phyloP scores from a whole-genome alignment of 2,888 invertebrate genomes.

The Scelioninae gen. 2 region DNA sequence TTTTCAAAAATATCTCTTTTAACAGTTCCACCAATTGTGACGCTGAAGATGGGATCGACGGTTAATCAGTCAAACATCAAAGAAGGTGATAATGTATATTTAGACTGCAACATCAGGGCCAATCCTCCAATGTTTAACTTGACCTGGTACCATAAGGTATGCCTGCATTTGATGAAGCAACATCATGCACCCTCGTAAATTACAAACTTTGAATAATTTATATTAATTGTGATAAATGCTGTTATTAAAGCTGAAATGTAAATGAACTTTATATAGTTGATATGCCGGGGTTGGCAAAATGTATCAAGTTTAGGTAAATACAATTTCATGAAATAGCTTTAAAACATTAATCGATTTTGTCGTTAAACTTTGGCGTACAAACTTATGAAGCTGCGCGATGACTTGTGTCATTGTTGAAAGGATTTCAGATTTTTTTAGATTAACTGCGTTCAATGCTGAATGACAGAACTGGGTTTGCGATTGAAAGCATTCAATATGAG shows the following conservation, averaged over 20 bases:
- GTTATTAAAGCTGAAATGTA: conserved; percentile 34
- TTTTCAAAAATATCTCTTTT: conserved; percentile 65
- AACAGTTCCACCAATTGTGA: conserved; percentile 87
- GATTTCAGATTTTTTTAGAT: conserved; percentile 39
- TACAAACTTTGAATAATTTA: conserved; percentile 43
- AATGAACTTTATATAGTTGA: conserved; percentile 28
- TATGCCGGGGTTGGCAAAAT: conserved; percentile 16
- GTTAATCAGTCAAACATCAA: conserved; percentile 90
- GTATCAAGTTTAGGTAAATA: conserved; percentile 43
- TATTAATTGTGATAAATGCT: conserved; percentile 36
- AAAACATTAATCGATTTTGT: conserved; percentile 45
- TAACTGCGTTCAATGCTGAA: conserved; percentile 26
- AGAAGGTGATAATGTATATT: conserved; percentile 92
- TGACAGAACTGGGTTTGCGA: conserved; percentile 26
- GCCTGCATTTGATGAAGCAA: conserved; percentile 27
- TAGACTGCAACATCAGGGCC: conserved; percentile 90
- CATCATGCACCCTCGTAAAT: conserved; percentile 22
- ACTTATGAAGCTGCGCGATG: conserved; percentile 37
- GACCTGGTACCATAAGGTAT: conserved; percentile 90
- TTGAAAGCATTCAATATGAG: conserved; percentile 13
- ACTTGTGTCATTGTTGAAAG: conserved; percentile 45
- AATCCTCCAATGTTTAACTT: conserved; percentile 90
- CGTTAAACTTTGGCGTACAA: conserved; percentile 45
- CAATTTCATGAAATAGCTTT: conserved; percentile 38
- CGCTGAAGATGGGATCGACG: conserved; percentile 88